Percentiles rank a stretch among this genome's conserved stretches.
phyloP scores from a whole-genome alignment of 2,797 vertebrate species.

The Phataginus tetradactyla region DNA sequence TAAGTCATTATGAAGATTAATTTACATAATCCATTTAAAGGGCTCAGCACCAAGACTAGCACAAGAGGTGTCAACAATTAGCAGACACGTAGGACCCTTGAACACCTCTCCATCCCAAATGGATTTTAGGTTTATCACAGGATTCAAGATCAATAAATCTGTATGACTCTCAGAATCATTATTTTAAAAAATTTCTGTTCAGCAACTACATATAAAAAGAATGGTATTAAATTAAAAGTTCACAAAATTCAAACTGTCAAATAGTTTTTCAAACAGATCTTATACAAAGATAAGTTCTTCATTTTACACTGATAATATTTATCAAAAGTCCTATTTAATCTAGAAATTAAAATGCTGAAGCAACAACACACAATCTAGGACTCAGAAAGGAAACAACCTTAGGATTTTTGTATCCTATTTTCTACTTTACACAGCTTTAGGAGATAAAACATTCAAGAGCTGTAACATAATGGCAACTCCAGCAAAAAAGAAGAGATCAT shows the following conservation, averaged over 20 bases:
- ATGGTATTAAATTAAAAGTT: not conserved
- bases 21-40: constrained; percentile 11
- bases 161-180: not conserved
- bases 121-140: not conserved
- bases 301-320: constrained; percentile 31
- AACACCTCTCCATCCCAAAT: not conserved
- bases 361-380: not conserved
- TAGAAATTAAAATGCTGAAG: not conserved
- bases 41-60: not conserved
- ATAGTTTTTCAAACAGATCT: not conserved
- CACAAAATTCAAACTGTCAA: constrained; percentile 3
- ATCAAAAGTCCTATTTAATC: not conserved
- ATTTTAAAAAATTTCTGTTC: not conserved
- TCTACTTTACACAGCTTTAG: not conserved
- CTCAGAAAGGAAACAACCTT: not conserved
- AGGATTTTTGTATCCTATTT: not conserved
- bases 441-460: not conserved
- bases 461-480: not conserved
- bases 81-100: not conserved
- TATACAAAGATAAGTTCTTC: not conserved
- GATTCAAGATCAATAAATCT: not conserved
- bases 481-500: not conserved
- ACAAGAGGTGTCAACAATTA: not conserved
- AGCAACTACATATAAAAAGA: constrained; percentile 27
- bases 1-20: not conserved